Evolutionary conservation across 2,888 invertebrate genomes (phyloP).

Genomic region (Sclerodermus sp.): DNA sequence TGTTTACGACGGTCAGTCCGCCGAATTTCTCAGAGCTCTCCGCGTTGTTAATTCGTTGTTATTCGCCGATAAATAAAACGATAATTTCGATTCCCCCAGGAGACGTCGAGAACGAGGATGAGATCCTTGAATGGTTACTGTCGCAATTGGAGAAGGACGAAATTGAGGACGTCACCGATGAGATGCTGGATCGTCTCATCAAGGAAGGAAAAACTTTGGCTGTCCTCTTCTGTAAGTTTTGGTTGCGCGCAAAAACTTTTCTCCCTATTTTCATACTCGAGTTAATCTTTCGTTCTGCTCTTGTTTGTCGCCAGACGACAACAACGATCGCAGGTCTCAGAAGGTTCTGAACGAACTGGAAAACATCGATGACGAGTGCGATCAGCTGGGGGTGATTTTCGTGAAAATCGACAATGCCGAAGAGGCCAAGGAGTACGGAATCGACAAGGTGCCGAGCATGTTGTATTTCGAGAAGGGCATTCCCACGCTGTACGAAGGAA

Average conservation of each 20-base stretch:
- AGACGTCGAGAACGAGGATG: slow-evolving; percentile 85
- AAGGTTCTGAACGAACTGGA: slow-evolving; percentile 84
- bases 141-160: slow-evolving; percentile 88
- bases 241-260: no score
- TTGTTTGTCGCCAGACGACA: slow-evolving; percentile 70
- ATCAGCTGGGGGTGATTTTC: slow-evolving; percentile 84
- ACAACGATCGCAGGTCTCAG: slow-evolving; percentile 85
- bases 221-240: slow-evolving; percentile 86
- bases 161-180: slow-evolving; percentile 93
- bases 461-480: slow-evolving; percentile 87
- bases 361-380: slow-evolving; percentile 93
- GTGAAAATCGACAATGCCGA: slow-evolving; percentile 90
- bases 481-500: slow-evolving; percentile 79
- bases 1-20: slow-evolving; percentile 76
- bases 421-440: slow-evolving; percentile 88
- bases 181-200: slow-evolving; percentile 87
- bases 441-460: slow-evolving; percentile 82
- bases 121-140: slow-evolving; percentile 84
- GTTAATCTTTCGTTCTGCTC: slow-evolving; percentile 1
- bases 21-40: not conserved
- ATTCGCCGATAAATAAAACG: not conserved
- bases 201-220: slow-evolving; percentile 87
- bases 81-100: slow-evolving; percentile 54
- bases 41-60: not conserved
- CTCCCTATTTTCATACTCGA: no score